Base-by-base conservation (phyloP, 1,140 invertebrate genomes). In the Trichonephila clavata region DNA sequence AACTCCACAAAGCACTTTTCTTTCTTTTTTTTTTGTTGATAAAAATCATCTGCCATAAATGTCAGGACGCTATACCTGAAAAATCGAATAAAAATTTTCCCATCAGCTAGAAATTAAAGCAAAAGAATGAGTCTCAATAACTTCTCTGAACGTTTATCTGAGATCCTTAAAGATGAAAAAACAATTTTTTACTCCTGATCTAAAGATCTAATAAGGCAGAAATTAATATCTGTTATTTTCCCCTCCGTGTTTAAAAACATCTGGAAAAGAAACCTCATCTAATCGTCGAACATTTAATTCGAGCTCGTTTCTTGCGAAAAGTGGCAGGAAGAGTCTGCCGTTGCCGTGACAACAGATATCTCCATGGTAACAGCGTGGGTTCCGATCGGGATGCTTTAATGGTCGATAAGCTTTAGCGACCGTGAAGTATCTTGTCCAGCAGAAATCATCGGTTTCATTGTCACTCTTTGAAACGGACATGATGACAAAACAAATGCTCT, bases 341-440 rank as follows among this genome's bases (percentile, higher is more conserved):
- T 83, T 84, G 59, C 80, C 77, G 60, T 57, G 90, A 80, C 5
- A 24, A 92, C 90, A 1, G 68, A 20, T 43, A 32, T 92, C 60
- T 8, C 57, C 90, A 5, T 84, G 60, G 90, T 24, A 84, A 92
- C 90, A 2, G 90, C 90, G 90, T 92, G 90, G 90, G 90, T 27
- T 84, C 60, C 80, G 90, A 92, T 92, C 88, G 88, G 88, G 71
- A 92, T 84, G 90, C 80, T 84, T 92, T 92, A 83, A 84, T 83
- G 90, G 90, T 63, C 80, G 90, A 92, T 92, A 92, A 43, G 81
- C 27, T 88, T 87, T 50, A 8, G 88, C 68, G 88, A 63, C 88
- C 81, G 16, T 50, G 57, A 80, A 90, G 65, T 68, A 50, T 80
- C 88, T 80, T 60, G 88, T 90, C 88, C 88, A 21, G 32, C 21